Conservation (phyloP, 2,888 invertebrate species). For the Drosophila crucigera region DNA sequence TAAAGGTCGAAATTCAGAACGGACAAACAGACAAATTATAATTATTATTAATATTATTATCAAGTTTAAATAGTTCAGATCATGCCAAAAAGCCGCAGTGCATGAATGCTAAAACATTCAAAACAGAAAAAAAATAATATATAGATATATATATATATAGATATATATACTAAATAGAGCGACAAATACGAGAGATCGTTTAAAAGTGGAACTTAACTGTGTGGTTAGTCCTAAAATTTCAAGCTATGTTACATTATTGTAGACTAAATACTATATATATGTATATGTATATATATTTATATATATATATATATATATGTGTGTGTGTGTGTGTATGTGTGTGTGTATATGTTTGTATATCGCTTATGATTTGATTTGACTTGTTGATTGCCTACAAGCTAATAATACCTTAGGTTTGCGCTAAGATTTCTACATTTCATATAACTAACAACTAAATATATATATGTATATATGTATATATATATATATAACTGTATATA, state of each 20-base stretch:
- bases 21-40: slow-evolving; percentile 31
- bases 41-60: not conserved
- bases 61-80: slow-evolving; percentile 8
- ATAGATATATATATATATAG: slow-evolving; percentile 22
- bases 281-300: not conserved
- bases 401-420: slow-evolving; percentile 81
- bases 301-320: not conserved
- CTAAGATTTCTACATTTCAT: slow-evolving; percentile 72
- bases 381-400: slow-evolving; percentile 80
- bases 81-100: slow-evolving; percentile 47
- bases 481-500: slow-evolving; percentile 50
- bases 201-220: slow-evolving; percentile 59
- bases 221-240: slow-evolving; percentile 61
- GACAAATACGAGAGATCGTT: slow-evolving; percentile 75
- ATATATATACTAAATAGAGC: slow-evolving; percentile 53
- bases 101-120: slow-evolving; percentile 23
- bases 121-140: slow-evolving; percentile 36
- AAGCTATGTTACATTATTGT: slow-evolving; percentile 61
- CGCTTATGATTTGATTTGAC: slow-evolving; percentile 69
- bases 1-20: slow-evolving; percentile 1
- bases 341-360: slow-evolving; percentile 42
- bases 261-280: slow-evolving; percentile 22
- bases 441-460: slow-evolving; percentile 29
- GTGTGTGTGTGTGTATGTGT: slow-evolving; percentile 3
- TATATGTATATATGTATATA: slow-evolving; percentile 26